phyloP scores from a whole-genome alignment of 2,888 invertebrate species.

The Allophyes oxyacanthae region DNA sequence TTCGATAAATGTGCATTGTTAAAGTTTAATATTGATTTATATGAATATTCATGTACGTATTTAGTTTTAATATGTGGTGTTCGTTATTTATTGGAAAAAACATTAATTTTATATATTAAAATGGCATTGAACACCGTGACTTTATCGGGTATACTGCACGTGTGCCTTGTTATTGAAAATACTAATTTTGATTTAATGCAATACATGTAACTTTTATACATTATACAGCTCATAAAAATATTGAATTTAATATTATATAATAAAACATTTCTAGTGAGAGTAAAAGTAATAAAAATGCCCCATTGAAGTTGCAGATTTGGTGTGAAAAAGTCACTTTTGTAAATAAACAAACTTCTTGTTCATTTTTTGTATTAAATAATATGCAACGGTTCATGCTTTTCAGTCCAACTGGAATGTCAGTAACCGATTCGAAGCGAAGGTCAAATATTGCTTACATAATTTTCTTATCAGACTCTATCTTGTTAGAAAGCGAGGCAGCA shows the following conservation, averaged over 20 bases:
- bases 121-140: slow-evolving; percentile 67
- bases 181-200: slow-evolving; percentile 58
- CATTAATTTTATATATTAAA: slow-evolving; percentile 70
- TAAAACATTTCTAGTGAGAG: slow-evolving; percentile 47
- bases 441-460: slow-evolving; percentile 39
- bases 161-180: slow-evolving; percentile 60
- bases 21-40: slow-evolving; percentile 85
- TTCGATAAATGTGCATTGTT: slow-evolving; percentile 85
- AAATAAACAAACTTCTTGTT: background rate
- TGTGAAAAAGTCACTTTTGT: slow-evolving; percentile 23
- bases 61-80: slow-evolving; percentile 73
- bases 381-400: slow-evolving; percentile 8
- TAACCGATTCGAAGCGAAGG: slow-evolving; percentile 34
- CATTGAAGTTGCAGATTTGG: slow-evolving; percentile 43
- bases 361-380: slow-evolving; percentile 4
- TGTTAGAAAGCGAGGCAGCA: slow-evolving; percentile 47
- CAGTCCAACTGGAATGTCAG: slow-evolving; percentile 29
- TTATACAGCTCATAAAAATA: slow-evolving; percentile 55
- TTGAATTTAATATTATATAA: slow-evolving; percentile 46
- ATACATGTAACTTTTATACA: slow-evolving; percentile 50
- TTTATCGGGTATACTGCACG: slow-evolving; percentile 57
- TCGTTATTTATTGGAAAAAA: slow-evolving; percentile 68
- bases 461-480: slow-evolving; percentile 55
- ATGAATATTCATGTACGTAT: slow-evolving; percentile 86
- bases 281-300: slow-evolving; percentile 47